Percentiles rank a stretch among this genome's conserved stretches.
Conservation (phyloP, 2,113 vertebrate genomes). For the Myrmecobius fasciatus region DNA sequence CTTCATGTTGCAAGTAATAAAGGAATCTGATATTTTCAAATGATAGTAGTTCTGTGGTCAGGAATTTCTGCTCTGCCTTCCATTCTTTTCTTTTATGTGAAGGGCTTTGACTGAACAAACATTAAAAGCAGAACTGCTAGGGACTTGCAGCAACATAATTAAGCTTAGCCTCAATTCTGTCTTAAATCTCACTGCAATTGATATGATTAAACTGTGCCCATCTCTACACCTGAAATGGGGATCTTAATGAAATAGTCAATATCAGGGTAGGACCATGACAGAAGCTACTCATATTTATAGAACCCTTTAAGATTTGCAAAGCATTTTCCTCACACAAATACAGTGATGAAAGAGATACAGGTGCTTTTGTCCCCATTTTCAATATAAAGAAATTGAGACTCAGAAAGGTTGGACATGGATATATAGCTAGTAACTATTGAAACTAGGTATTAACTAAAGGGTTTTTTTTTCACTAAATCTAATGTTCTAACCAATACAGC, state of each 20-base stretch:
- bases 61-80: background rate
- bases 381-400: background rate
- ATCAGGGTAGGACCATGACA: background rate
- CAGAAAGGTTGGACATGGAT: background rate
- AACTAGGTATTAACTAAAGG: background rate
- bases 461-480: background rate
- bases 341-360: background rate
- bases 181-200: background rate
- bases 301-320: background rate
- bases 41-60: background rate
- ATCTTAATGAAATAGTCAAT: background rate
- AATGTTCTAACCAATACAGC: background rate
- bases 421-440: background rate
- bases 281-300: background rate
- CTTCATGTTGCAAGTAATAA: background rate
- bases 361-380: background rate
- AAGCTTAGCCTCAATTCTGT: background rate
- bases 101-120: background rate
- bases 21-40: background rate
- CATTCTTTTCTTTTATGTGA: background rate
- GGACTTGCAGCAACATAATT: background rate
- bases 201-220: background rate
- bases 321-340: background rate
- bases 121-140: background rate
- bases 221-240: background rate